Evolutionary conservation across 2,888 invertebrate species (phyloP).

Genomic region (Watsonalla cultraria): DNA sequence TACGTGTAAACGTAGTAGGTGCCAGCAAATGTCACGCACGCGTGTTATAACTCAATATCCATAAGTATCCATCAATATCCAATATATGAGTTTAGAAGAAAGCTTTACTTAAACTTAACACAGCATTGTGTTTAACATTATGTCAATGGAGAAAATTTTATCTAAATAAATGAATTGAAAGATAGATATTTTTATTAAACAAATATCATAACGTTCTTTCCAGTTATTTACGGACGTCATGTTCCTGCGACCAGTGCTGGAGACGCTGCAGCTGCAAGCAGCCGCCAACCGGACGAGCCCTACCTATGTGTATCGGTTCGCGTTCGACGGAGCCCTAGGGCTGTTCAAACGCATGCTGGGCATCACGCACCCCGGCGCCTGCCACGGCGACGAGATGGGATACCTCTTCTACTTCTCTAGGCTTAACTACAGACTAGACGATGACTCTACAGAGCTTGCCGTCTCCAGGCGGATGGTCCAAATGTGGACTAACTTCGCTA

Average conservation of each 20-base stretch:
- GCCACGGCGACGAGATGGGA: constrained; percentile 82
- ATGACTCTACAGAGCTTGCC: constrained; percentile 76
- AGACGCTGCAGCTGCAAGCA: constrained; percentile 68
- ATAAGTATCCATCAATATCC: no score
- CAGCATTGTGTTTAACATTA: no score
- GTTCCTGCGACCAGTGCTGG: constrained; percentile 79
- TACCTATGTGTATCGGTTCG: constrained; percentile 80
- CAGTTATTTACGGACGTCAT: constrained; percentile 81
- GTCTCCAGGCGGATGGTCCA: constrained; percentile 80
- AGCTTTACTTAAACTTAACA: no score
- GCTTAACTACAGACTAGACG: constrained; percentile 79
- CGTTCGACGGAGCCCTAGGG: constrained; percentile 80
- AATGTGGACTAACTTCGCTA: constrained; percentile 83
- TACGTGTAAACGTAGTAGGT: no score
- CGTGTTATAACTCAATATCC: no score
- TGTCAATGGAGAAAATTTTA: no score
- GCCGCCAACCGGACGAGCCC: constrained; percentile 66
- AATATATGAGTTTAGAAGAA: no score
- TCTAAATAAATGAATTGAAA: no score
- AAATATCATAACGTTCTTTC: constrained; percentile 10
- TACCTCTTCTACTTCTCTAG: constrained; percentile 82
- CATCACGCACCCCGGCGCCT: constrained; percentile 78
- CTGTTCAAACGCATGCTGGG: constrained; percentile 81
- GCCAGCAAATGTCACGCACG: no score
- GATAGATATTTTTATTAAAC: neutral